A percentile compares a stretch with the other conserved stretches of the same genome.
Evolutionary conservation across 2,113 vertebrate species (phyloP).

Genomic region (Microtus oregoni): DNA sequence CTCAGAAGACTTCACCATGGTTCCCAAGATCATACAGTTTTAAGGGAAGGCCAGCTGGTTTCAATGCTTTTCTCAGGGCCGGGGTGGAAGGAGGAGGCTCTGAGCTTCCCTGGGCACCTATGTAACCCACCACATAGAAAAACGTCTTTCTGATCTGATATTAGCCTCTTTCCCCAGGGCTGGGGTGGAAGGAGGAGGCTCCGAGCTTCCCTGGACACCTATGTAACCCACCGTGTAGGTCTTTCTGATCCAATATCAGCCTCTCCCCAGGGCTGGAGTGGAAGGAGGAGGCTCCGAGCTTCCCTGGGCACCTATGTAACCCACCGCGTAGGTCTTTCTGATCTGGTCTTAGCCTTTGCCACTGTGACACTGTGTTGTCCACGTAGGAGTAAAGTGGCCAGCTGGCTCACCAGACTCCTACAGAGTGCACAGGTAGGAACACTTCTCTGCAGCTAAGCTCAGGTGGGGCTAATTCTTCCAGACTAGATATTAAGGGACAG

Average conservation of each 20-base stretch:
- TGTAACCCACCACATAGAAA: too few relatives aligned
- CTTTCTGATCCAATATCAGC: neutral
- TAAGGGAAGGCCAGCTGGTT: neutral
- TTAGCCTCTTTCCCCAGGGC: neutral
- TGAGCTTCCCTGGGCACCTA: neutral
- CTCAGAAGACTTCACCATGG: neutral
- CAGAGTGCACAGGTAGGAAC: neutral
- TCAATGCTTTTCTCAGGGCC: neutral
- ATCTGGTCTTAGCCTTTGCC: neutral
- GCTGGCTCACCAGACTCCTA: neutral
- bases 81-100: neutral
- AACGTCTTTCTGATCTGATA: neutral
- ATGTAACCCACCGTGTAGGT: accelerated
- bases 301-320: neutral
- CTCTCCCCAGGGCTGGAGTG: neutral
- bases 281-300: neutral
- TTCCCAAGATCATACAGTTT: neutral
- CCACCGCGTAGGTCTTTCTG: neutral
- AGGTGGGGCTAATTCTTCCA: neutral
- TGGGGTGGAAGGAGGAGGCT: neutral
- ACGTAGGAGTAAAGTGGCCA: neutral
- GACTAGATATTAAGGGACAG: neutral
- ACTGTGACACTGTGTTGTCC: neutral
- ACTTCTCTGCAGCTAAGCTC: neutral
- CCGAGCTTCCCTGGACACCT: neutral